Evolutionary conservation across 2,113 vertebrate genomes (phyloP), one percentile per base, ranked within the genome.

Genomic region (rabbit (Oryctolagus cuniculus)): DNA sequence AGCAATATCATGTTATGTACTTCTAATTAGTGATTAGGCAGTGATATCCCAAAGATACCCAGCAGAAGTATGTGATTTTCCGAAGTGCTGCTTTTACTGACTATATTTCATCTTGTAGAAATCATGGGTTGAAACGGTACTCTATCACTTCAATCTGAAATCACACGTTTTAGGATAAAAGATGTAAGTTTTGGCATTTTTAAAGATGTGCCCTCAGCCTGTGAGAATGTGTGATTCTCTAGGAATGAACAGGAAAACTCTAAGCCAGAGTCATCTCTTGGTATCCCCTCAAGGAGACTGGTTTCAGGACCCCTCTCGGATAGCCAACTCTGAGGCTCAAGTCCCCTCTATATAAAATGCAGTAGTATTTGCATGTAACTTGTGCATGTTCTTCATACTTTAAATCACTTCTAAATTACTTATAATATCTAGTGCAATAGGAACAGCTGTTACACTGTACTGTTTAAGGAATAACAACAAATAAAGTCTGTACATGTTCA

Each of bases 61-160:
- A 22, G 49, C 70, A 0, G 34, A 75, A 25, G 1, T 38, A 83
- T 29, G 12, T 29, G 36, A 84, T 49, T 95, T 44, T 66, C 36
- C 29, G 44, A 94, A 78, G 16, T 25, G 85, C 2, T 86, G 64
- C 29, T 93, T 97, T 91, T 38, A 79, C 53, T 55, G 92, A 90
- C 1, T 69, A 29, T 87, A 89, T 13, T 81, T 2, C 12, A 89
- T 81, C 53, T 89, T 24, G 51, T 44, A 91, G 90, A 96, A 95
- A 94, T 69, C 51, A 55, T 7, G 72, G 31, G 7, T 67, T 88
- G n/a, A 34, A 93, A 92, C 0, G 64, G n/a, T 19, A 70, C 6
- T 80, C 3, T 58, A 19, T 58, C 51, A 92, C 5, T 87, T 82
- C 21, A 53, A 61, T 53, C 24, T 87, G 64, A 96, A 96, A 95